phyloP scores from a whole-genome alignment of 2,113 vertebrate genomes.

The Callipepla squamata region DNA sequence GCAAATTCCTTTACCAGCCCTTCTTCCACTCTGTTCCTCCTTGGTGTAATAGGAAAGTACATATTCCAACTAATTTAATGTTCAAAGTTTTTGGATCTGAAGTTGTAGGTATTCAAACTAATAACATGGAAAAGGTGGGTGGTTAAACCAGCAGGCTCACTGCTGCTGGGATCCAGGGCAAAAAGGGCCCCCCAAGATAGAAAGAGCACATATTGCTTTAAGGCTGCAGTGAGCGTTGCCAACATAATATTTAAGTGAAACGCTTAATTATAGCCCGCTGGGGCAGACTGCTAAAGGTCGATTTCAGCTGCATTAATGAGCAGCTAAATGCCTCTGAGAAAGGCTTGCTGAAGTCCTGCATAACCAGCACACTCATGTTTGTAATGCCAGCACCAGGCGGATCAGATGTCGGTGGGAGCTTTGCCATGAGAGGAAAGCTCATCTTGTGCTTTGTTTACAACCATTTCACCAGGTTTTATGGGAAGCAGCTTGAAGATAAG shows the following conservation, averaged over 20 bases:
- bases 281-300: constrained; percentile 10
- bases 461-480: neutral
- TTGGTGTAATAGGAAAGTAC: neutral
- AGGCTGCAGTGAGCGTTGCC: neutral
- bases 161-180: neutral
- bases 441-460: constrained; percentile 8
- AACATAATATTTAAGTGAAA: neutral
- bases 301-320: constrained; percentile 43
- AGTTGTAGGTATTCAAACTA: neutral
- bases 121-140: neutral
- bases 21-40: neutral
- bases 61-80: neutral
- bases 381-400: neutral
- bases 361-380: neutral
- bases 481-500: neutral
- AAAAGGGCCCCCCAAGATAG: neutral
- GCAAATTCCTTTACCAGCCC: neutral
- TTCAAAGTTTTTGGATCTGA: neutral
- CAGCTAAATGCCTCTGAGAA: constrained; percentile 27
- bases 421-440: neutral
- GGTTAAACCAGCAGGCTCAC: neutral
- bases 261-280: neutral
- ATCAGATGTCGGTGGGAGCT: neutral
- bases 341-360: neutral
- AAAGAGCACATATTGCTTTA: neutral